phyloP scores from a whole-genome alignment of 2,888 invertebrate genomes.

The Agrotis clavis region DNA sequence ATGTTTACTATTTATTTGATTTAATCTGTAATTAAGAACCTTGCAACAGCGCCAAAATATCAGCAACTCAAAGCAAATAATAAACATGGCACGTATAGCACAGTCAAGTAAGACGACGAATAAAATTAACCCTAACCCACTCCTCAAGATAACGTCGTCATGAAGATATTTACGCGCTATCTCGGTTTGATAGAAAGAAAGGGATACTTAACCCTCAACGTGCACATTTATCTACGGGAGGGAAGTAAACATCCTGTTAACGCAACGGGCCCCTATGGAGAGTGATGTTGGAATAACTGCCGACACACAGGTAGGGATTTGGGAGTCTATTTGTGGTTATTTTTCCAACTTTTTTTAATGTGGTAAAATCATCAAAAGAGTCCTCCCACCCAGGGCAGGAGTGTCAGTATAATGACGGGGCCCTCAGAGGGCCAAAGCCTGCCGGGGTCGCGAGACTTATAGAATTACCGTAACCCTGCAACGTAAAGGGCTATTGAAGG shows the following conservation, averaged over 20 bases:
- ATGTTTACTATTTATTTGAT: no score
- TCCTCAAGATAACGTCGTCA: constrained; percentile 33
- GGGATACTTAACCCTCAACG: constrained; percentile 70
- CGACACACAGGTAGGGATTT: constrained; percentile 54
- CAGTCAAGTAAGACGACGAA: not conserved
- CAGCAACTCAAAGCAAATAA: no score
- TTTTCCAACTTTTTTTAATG: not conserved
- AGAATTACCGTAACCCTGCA: no score
- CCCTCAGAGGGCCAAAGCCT: no score
- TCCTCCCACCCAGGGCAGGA: no score
- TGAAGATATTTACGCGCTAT: constrained; percentile 42
- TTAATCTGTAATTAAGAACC: no score
- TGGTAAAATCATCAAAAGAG: no score
- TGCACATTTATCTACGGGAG: constrained; percentile 79
- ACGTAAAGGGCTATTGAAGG: no score
- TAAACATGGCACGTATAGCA: not conserved
- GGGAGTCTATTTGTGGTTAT: not conserved
- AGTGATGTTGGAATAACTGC: constrained; percentile 73
- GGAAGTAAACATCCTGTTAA: constrained; percentile 81
- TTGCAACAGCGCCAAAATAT: no score
- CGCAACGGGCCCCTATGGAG: constrained; percentile 68
- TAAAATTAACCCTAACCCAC: constrained; percentile 1
- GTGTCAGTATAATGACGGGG: no score
- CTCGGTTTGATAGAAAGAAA: constrained; percentile 62
- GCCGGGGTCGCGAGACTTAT: no score